phyloP scores from a whole-genome alignment of 1,140 invertebrate species.

The Rhynchophorus ferrugineus region DNA sequence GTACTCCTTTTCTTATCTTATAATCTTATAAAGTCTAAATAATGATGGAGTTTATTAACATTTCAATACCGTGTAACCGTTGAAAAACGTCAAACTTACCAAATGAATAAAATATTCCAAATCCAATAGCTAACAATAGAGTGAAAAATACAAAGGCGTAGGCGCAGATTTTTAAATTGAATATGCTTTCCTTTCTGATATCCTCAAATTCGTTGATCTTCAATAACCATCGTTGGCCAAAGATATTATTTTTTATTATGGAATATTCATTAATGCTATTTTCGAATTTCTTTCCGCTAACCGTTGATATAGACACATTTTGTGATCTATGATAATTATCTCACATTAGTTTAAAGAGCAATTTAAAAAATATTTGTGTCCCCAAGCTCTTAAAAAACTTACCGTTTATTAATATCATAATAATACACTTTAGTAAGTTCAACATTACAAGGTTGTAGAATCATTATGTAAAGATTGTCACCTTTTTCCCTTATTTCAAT shows the following conservation, averaged over 20 bases:
- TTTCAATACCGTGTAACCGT: no score
- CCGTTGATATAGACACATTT: slow-evolving; percentile 24
- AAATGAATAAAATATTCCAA: slow-evolving; percentile 30
- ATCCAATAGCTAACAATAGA: slow-evolving; percentile 25
- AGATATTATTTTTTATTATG: slow-evolving; percentile 35
- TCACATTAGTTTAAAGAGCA: neutral
- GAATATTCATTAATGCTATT: slow-evolving; percentile 29
- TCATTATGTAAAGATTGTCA: no score
- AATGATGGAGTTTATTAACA: no score
- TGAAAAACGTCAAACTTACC: no score
- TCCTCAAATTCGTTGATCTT: slow-evolving; percentile 29
- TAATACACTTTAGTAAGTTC: slow-evolving; percentile 39
- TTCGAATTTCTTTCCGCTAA: slow-evolving; percentile 30
- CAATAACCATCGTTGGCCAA: slow-evolving; percentile 36
- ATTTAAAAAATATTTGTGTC: neutral
- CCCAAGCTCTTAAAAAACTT: neutral
- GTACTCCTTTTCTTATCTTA: no score
- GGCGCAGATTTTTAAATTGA: slow-evolving; percentile 17
- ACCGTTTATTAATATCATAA: slow-evolving; percentile 26
- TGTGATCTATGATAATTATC: neutral
- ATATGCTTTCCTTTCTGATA: slow-evolving; percentile 11
- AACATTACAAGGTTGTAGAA: slow-evolving; percentile 31
- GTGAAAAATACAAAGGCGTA: slow-evolving; percentile 30
- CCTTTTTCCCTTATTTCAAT: neutral
- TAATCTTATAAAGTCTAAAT: no score